A percentile compares a stretch with the other conserved stretches of the same genome.
These are phyloP conservation scores for Gallinago nigripennis DNA, from an alignment of 2,797 vertebrate genomes.

Conservation along the genomic window DNA sequence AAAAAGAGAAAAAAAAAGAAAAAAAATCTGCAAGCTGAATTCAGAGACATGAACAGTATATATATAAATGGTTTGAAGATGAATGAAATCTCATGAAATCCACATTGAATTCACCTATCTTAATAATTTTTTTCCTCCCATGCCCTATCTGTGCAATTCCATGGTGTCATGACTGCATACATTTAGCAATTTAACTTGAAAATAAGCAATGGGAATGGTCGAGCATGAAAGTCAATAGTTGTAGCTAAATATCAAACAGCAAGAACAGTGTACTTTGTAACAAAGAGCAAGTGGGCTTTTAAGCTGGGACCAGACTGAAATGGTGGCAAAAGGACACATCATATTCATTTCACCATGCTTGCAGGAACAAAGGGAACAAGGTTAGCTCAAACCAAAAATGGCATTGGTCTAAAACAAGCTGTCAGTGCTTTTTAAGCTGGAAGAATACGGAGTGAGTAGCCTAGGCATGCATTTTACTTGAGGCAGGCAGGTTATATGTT, in stretches of 20 bases:
- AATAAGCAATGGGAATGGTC: slow-evolving; percentile 72
- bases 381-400: slow-evolving; percentile 82
- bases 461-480: slow-evolving; percentile 90
- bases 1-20: not conserved
- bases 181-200: slow-evolving; percentile 69
- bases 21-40: slow-evolving; percentile 75
- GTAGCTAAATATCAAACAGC: slow-evolving; percentile 69
- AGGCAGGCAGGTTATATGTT: slow-evolving; percentile 88
- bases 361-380: slow-evolving; percentile 76
- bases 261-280: slow-evolving; percentile 68
- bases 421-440: slow-evolving; percentile 69
- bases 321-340: slow-evolving; percentile 74
- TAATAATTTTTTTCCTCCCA: slow-evolving; percentile 65
- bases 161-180: slow-evolving; percentile 76
- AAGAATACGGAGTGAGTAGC: slow-evolving; percentile 84
- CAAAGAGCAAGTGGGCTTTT: slow-evolving; percentile 71
- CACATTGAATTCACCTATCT: slow-evolving; percentile 81
- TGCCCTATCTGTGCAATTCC: slow-evolving; percentile 75
- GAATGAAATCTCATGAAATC: slow-evolving; percentile 88
- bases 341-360: slow-evolving; percentile 89
- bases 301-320: slow-evolving; percentile 68
- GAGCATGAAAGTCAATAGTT: slow-evolving; percentile 63
- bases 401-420: slow-evolving; percentile 79
- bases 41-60: slow-evolving; percentile 81
- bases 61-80: slow-evolving; percentile 81